Conservation (phyloP, 2,888 invertebrate species). For the Cataglyphis livida region DNA sequence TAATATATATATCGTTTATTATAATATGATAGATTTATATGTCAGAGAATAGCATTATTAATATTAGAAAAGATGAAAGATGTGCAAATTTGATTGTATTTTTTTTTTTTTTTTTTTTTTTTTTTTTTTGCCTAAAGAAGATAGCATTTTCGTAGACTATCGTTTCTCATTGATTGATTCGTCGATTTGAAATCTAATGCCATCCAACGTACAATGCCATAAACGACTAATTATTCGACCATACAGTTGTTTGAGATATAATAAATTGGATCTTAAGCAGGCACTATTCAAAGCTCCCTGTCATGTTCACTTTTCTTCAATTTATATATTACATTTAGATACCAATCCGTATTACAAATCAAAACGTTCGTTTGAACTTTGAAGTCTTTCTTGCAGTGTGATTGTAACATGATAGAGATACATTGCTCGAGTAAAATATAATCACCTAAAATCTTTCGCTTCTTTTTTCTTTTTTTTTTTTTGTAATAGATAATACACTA, state of each 20-base stretch:
- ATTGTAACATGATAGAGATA: constrained; percentile 57
- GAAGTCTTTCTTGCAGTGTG: constrained; percentile 63
- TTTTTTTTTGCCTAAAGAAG: not conserved
- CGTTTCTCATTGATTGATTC: not conserved
- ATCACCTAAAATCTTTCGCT: constrained; percentile 19
- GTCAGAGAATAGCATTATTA: not conserved
- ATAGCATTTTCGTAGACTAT: not conserved
- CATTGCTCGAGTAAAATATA: constrained; percentile 56
- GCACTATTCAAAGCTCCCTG: constrained; percentile 85
- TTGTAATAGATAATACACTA: constrained; percentile 1
- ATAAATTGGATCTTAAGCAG: constrained; percentile 80
- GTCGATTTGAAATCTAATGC: not conserved
- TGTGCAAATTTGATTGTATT: not conserved
- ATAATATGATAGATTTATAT: not conserved
- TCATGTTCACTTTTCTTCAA: constrained; percentile 62
- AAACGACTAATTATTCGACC: constrained; percentile 54
- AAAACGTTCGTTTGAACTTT: constrained; percentile 63
- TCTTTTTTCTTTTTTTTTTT: not conserved
- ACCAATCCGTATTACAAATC: constrained; percentile 69
- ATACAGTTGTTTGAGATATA: constrained; percentile 71
- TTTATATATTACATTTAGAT: constrained; percentile 70
- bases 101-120: not conserved
- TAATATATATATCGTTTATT: not conserved
- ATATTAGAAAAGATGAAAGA: not conserved
- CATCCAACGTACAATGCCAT: constrained; percentile 4